Conservation (phyloP, 2,888 invertebrate genomes). For the Heliconius ismenius region DNA sequence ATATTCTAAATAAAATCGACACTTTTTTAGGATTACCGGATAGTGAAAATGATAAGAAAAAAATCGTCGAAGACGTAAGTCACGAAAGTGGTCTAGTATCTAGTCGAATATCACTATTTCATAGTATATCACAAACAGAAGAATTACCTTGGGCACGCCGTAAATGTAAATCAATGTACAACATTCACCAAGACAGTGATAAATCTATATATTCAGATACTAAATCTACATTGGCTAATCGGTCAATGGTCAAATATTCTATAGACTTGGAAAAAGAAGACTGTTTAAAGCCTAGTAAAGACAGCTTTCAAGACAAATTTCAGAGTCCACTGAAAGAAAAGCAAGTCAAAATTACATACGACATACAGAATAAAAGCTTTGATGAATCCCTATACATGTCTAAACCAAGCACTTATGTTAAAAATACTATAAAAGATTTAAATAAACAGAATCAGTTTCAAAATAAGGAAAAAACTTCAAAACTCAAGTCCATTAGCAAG, state of each 20-base stretch:
- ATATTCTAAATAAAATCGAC: constrained; percentile 75
- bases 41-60: constrained; percentile 52
- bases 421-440: constrained; percentile 48
- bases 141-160: constrained; percentile 56
- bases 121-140: constrained; percentile 70
- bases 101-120: constrained; percentile 75
- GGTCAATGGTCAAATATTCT: not conserved
- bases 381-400: constrained; percentile 47
- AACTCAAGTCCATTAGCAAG: constrained; percentile 70
- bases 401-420: constrained; percentile 46
- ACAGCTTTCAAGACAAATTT: constrained; percentile 1
- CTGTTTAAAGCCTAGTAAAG: constrained; percentile 4
- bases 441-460: constrained; percentile 48
- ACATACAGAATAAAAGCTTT: constrained; percentile 54
- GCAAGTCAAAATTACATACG: constrained; percentile 54
- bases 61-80: constrained; percentile 53
- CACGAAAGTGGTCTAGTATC: constrained; percentile 74
- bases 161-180: constrained; percentile 65
- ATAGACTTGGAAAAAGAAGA: constrained; percentile 16
- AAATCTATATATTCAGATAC: constrained; percentile 38
- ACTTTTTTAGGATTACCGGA: constrained; percentile 68
- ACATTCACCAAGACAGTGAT: constrained; percentile 50
- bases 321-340: constrained; percentile 54
- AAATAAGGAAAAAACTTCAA: constrained; percentile 48
- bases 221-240: constrained; percentile 13